Percentiles rank a stretch among this genome's conserved stretches.
Conservation (phyloP, 1,140 invertebrate species). For the Caenorhabditis brenneri region DNA sequence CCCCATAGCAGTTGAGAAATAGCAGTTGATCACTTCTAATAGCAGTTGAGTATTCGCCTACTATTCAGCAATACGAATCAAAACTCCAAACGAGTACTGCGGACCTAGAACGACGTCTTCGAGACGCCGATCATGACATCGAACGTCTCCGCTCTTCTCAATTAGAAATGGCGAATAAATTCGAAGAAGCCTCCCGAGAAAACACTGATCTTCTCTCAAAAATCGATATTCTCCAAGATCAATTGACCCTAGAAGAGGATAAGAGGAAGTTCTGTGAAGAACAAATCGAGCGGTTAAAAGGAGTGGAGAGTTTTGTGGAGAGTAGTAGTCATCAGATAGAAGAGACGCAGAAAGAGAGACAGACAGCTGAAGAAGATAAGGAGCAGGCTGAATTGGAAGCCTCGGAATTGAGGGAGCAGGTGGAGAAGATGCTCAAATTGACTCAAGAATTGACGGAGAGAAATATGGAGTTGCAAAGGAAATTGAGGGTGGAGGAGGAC, state of each 20-base stretch:
- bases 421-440: slow-evolving; percentile 49
- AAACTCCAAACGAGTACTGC: slow-evolving; percentile 22
- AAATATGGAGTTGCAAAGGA: slow-evolving; percentile 47
- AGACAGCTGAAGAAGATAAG: slow-evolving; percentile 30
- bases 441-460: slow-evolving; percentile 54
- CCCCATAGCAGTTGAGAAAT: too few species aligned
- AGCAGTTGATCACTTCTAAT: too few species aligned
- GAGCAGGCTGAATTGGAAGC: slow-evolving; percentile 53
- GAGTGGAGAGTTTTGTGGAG: slow-evolving; percentile 38
- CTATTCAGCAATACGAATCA: background rate
- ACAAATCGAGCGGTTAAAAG: slow-evolving; percentile 8
- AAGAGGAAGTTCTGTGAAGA: background rate
- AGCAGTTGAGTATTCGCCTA: too few species aligned
- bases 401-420: slow-evolving; percentile 39
- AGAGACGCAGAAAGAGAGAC: slow-evolving; percentile 24
- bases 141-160: background rate
- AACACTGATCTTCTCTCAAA: slow-evolving; percentile 41
- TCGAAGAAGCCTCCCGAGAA: slow-evolving; percentile 14
- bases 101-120: background rate
- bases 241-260: slow-evolving; percentile 38
- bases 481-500: slow-evolving; percentile 11
- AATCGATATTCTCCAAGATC: slow-evolving; percentile 37
- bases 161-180: background rate
- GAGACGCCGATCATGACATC: background rate
- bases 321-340: slow-evolving; percentile 23